A percentile compares a stretch with the other conserved stretches of the same genome.
Conservation (phyloP, 2,888 invertebrate genomes). For the Napeogenes sylphis region DNA sequence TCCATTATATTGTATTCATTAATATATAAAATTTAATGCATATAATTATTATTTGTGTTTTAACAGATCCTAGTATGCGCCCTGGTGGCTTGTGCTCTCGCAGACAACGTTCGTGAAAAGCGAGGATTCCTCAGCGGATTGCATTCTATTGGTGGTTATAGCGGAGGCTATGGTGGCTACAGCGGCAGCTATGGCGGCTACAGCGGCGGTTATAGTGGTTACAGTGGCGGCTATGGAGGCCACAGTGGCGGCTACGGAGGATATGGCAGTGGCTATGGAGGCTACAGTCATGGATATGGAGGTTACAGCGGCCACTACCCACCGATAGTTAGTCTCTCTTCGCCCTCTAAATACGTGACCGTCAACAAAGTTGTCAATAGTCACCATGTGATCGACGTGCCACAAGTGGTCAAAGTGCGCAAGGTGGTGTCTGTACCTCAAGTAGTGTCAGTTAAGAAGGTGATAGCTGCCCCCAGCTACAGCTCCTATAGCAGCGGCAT, state of each 20-base stretch:
- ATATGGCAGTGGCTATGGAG: constrained; percentile 7
- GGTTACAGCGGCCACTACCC: constrained; percentile 19
- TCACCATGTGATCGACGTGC: constrained; percentile 42
- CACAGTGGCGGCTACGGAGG: constrained; percentile 23
- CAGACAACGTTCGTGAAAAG: constrained; percentile 28
- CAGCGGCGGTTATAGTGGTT: constrained; percentile 9
- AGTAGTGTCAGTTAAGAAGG: constrained; percentile 53
- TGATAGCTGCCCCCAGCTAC: constrained; percentile 43
- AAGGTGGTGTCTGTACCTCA: constrained; percentile 52
- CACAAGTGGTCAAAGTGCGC: constrained; percentile 46
- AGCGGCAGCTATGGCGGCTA: constrained; percentile 14
- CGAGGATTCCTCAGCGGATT: constrained; percentile 29
- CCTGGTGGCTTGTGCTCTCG: constrained; percentile 25
- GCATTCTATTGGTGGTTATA: constrained; percentile 13
- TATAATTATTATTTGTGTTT: neutral
- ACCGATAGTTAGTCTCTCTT: constrained; percentile 29
- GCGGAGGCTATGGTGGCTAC: constrained; percentile 22
- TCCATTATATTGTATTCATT: neutral
- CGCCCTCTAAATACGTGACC: constrained; percentile 38
- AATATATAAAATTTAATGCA: no score
- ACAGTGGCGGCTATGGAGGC: constrained; percentile 23
- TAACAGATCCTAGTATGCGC: constrained; percentile 27
- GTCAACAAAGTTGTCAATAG: constrained; percentile 50
- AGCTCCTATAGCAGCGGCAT: constrained; percentile 33
- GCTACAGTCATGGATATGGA: constrained; percentile 23